A percentile compares a stretch with the other conserved stretches of the same genome.
phyloP scores from a whole-genome alignment of 2,888 invertebrate species.

The Palloptera scutellata region DNA sequence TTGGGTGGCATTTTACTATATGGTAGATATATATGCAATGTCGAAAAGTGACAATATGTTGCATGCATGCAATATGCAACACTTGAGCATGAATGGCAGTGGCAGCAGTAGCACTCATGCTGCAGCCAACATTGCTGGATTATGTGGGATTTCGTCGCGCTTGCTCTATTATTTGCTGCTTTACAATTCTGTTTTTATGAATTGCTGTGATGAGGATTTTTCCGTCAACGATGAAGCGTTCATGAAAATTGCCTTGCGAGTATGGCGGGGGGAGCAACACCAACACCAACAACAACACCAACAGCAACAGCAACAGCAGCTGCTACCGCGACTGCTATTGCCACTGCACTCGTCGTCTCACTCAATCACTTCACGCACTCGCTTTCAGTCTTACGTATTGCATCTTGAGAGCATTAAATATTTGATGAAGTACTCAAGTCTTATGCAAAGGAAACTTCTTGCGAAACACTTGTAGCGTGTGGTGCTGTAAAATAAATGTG shows the following conservation, averaged over 20 bases:
- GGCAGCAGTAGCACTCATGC: neutral
- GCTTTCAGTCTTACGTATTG: too few species aligned
- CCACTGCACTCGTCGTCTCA: too few species aligned
- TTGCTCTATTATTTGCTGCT: neutral
- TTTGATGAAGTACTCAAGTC: neutral
- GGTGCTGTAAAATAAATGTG: too few species aligned
- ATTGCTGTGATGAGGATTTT: neutral
- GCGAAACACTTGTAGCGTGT: too few species aligned
- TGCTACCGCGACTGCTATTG: too few species aligned
- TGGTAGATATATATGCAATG: too few species aligned
- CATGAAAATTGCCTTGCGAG: neutral
- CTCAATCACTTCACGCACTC: too few species aligned
- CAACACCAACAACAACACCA: too few species aligned
- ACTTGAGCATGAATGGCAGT: neutral
- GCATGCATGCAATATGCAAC: slow-evolving; percentile 31
- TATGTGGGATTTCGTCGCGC: neutral
- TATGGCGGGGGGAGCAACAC: neutral
- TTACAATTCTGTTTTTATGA: neutral
- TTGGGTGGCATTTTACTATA: slow-evolving; percentile 46
- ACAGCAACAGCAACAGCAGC: too few species aligned
- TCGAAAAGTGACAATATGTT: slow-evolving; percentile 56
- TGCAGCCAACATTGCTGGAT: neutral
- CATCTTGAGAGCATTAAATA: neutral
- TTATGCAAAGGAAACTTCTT: too few species aligned
- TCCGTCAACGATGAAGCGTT: neutral